phyloP scores from a whole-genome alignment of 2,113 vertebrate genomes.

The Marcusenius ussheri region DNA sequence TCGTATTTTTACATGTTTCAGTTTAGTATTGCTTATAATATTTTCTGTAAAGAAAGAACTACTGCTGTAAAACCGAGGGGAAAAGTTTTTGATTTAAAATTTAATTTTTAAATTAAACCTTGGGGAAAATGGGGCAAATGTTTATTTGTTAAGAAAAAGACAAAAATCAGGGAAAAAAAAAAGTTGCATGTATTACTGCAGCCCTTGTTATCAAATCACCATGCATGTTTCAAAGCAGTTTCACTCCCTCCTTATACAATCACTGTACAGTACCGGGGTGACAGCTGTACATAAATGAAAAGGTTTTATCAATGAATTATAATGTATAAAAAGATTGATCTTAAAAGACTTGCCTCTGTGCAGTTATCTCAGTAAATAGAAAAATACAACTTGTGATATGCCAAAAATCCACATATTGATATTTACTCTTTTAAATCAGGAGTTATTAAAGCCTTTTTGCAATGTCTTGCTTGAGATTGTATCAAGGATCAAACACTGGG shows the following conservation, averaged over 20 bases:
- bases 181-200: slow-evolving; percentile 50
- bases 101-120: slow-evolving; percentile 19
- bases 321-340: slow-evolving; percentile 44
- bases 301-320: slow-evolving; percentile 43
- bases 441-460: not conserved
- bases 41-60: slow-evolving; percentile 44
- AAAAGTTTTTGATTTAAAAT: slow-evolving; percentile 34
- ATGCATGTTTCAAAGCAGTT: slow-evolving; percentile 48
- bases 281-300: slow-evolving; percentile 42
- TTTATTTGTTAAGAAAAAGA: slow-evolving; percentile 25
- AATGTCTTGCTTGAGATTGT: slow-evolving; percentile 7
- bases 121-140: slow-evolving; percentile 25
- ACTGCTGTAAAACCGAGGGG: slow-evolving; percentile 22
- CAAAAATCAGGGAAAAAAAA: slow-evolving; percentile 28
- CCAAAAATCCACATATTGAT: slow-evolving; percentile 26
- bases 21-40: slow-evolving; percentile 42
- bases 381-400: slow-evolving; percentile 56
- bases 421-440: slow-evolving; percentile 15
- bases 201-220: slow-evolving; percentile 43
- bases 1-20: slow-evolving; percentile 41
- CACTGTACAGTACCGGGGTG: slow-evolving; percentile 44
- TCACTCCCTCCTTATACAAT: slow-evolving; percentile 44
- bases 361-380: slow-evolving; percentile 53
- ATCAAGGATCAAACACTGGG: not conserved
- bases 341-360: slow-evolving; percentile 46